A percentile compares a stretch with the other conserved stretches of the same genome.
These are phyloP conservation scores for Conistra vaccinii DNA, from an alignment of 2,888 invertebrate species.

Conservation along the genomic window DNA sequence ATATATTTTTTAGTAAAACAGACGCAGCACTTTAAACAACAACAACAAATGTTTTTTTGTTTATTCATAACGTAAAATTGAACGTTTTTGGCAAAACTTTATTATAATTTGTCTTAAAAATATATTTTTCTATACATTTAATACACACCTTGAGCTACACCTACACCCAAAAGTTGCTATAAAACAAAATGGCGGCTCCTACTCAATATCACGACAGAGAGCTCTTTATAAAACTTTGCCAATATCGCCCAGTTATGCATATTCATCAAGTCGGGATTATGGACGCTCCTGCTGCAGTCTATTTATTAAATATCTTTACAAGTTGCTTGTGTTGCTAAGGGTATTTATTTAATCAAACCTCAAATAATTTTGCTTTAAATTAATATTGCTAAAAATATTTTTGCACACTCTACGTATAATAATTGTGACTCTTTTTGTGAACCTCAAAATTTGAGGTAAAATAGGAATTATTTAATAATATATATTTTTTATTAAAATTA, in stretches of 20 bases:
- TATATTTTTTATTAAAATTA: no score
- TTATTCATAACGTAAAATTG: not conserved
- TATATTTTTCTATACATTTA: not conserved
- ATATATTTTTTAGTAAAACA: not conserved
- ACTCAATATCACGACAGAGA: slow-evolving; percentile 31
- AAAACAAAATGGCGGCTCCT: slow-evolving; percentile 40
- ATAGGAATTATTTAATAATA: no score
- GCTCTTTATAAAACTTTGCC: slow-evolving; percentile 54
- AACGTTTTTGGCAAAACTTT: not conserved
- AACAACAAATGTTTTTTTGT: not conserved
- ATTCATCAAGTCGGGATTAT: slow-evolving; percentile 51
- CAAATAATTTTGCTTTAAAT: no score
- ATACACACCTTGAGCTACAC: no score
- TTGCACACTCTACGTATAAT: no score
- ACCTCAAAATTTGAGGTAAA: no score
- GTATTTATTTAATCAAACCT: no score
- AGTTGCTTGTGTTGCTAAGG: slow-evolving; percentile 4
- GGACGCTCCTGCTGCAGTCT: slow-evolving; percentile 11
- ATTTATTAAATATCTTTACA: slow-evolving; percentile 45
- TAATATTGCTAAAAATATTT: no score
- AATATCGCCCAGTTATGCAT: slow-evolving; percentile 48
- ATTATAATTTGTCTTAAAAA: not conserved
- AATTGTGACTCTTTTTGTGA: no score
- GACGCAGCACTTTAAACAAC: not conserved
- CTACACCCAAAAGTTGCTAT: not conserved